Percentiles rank a stretch among this genome's conserved stretches.
phyloP scores from a whole-genome alignment of 2,797 vertebrate genomes.

The Carapus acus region DNA sequence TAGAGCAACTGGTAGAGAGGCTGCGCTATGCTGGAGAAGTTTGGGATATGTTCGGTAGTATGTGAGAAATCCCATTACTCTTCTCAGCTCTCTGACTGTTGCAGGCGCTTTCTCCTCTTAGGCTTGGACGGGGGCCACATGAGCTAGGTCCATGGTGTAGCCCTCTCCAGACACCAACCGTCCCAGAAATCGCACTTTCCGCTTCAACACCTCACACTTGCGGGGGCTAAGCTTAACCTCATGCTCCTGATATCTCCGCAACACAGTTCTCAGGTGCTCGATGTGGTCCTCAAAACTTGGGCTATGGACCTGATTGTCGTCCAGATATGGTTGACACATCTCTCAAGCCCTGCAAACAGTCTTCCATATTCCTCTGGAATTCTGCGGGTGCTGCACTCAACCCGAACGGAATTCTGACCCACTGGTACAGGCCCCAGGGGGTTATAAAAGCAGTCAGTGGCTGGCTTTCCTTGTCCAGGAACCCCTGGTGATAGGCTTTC shows the following conservation, averaged over 20 bases:
- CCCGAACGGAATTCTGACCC: conserved; percentile 22
- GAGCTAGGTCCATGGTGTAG: conserved; percentile 19
- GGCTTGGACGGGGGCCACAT: conserved; percentile 1
- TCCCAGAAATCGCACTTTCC: conserved; percentile 9
- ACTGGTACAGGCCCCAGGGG: conserved; percentile 15
- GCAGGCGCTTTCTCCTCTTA: not conserved
- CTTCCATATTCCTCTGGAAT: conserved; percentile 25
- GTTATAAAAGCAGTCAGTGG: conserved; percentile 22
- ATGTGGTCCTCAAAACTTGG: conserved; percentile 4
- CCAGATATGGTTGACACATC: conserved; percentile 20
- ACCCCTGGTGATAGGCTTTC: conserved; percentile 15
- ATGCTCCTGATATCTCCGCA: not conserved
- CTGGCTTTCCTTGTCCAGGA: conserved; percentile 6
- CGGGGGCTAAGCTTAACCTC: not conserved
- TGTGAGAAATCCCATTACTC: conserved; percentile 16
- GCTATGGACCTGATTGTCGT: conserved; percentile 18
- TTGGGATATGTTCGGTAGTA: conserved; percentile 17
- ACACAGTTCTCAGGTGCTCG: not conserved
- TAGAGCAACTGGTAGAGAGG: conserved; percentile 11
- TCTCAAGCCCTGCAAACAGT: conserved; percentile 11
- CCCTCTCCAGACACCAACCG: conserved; percentile 13
- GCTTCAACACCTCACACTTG: conserved; percentile 11
- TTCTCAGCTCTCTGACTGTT: conserved; percentile 14
- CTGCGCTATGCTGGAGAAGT: conserved; percentile 20
- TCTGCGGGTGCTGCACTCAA: conserved; percentile 12